A percentile compares a stretch with the other conserved stretches of the same genome.
These are phyloP conservation scores for Typhlichthys subterraneus DNA, from an alignment of 2,797 vertebrate species.

Conservation along the genomic window DNA sequence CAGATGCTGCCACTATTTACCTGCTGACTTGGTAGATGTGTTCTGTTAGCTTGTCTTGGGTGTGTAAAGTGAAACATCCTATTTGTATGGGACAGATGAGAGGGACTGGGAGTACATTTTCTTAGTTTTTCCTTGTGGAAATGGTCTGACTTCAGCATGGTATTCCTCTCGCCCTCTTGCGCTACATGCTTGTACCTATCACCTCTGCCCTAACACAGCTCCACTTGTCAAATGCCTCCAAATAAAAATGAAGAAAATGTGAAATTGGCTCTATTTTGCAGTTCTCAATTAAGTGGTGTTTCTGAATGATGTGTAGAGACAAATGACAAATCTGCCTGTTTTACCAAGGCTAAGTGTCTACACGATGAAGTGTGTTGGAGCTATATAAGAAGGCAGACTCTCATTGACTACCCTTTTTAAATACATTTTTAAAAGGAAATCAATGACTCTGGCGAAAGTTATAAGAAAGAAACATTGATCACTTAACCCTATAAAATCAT, in stretches of 20 bases:
- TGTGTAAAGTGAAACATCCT: slow-evolving; percentile 86
- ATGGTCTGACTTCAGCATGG: slow-evolving; percentile 87
- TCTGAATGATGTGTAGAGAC: not conserved
- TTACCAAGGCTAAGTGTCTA: too few relatives aligned
- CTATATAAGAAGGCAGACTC: too few relatives aligned
- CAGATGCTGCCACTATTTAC: slow-evolving; percentile 81
- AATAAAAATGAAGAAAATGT: slow-evolving; percentile 84
- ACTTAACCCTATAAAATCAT: too few relatives aligned
- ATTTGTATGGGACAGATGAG: slow-evolving; percentile 87
- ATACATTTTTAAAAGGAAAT: too few relatives aligned
- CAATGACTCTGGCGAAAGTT: too few relatives aligned
- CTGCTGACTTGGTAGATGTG: slow-evolving; percentile 81
- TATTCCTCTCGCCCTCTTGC: slow-evolving; percentile 84
- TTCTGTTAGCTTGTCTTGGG: slow-evolving; percentile 84
- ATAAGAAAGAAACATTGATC: too few relatives aligned
- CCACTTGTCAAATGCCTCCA: slow-evolving; percentile 97
- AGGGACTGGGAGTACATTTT: slow-evolving; percentile 67
- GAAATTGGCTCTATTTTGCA: slow-evolving; percentile 71
- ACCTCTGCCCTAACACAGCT: slow-evolving; percentile 86
- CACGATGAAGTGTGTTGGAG: too few relatives aligned
- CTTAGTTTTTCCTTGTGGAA: slow-evolving; percentile 45
- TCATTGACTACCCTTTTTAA: too few relatives aligned
- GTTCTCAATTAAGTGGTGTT: not conserved
- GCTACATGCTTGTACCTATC: slow-evolving; percentile 88
- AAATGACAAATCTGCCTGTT: too few relatives aligned